Evolutionary conservation across 2,797 vertebrate genomes (phyloP).

Genomic region (Clarias pachynema): DNA sequence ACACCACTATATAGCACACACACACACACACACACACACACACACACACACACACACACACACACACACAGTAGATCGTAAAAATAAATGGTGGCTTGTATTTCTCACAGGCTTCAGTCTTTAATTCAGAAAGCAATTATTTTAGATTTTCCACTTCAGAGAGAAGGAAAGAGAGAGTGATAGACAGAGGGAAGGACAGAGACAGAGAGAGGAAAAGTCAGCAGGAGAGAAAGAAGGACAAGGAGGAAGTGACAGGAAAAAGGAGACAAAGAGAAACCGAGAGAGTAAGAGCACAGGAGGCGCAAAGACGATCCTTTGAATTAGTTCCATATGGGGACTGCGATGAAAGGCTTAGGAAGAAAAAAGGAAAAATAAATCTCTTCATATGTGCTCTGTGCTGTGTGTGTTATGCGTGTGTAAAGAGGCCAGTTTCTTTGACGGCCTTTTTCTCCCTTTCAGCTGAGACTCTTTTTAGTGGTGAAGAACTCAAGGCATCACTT

Average conservation of each 20-base stretch:
- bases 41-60: slow-evolving; percentile 47
- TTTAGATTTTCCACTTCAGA: slow-evolving; percentile 80
- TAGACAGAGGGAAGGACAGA: slow-evolving; percentile 19
- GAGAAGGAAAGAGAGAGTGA: slow-evolving; percentile 54
- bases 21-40: slow-evolving; percentile 40
- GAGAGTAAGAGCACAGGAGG: slow-evolving; percentile 47
- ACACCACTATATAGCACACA: slow-evolving; percentile 26
- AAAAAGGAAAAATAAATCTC: slow-evolving; percentile 44
- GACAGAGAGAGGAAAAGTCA: slow-evolving; percentile 51
- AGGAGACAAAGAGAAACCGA: slow-evolving; percentile 49
- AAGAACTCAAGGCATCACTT: slow-evolving; percentile 47
- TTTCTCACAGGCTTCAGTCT: slow-evolving; percentile 72
- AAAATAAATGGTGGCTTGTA: slow-evolving; percentile 72
- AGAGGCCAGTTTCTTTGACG: slow-evolving; percentile 24
- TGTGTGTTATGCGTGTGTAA: slow-evolving; percentile 40
- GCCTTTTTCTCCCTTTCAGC: slow-evolving; percentile 36
- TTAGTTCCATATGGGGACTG: slow-evolving; percentile 62
- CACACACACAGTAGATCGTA: slow-evolving; percentile 43
- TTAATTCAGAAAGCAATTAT: slow-evolving; percentile 83
- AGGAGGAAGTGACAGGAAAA: slow-evolving; percentile 20
- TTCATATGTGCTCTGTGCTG: slow-evolving; percentile 53
- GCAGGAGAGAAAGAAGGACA: slow-evolving; percentile 30
- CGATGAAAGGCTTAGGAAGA: slow-evolving; percentile 51
- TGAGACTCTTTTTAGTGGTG: slow-evolving; percentile 50
- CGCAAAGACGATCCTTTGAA: slow-evolving; percentile 66